Evolutionary conservation across 2,888 invertebrate species (phyloP).

Genomic region (Cephonodes hylas): DNA sequence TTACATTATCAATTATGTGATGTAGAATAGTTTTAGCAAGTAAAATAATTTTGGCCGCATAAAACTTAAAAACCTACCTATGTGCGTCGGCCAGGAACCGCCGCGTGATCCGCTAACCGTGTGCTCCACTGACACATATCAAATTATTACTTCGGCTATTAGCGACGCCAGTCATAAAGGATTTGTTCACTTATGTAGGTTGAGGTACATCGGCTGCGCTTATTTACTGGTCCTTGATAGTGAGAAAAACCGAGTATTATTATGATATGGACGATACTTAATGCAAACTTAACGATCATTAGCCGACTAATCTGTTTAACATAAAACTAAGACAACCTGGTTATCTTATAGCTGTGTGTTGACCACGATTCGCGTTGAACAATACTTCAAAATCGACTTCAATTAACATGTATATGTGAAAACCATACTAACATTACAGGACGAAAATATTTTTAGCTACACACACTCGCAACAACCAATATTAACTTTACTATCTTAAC

Average conservation of each 20-base stretch:
- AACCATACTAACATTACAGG: not conserved
- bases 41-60: too few species aligned
- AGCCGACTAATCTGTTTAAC: not conserved
- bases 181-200: not conserved
- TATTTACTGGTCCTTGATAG: not conserved
- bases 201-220: not conserved
- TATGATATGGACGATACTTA: not conserved
- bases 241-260: not conserved
- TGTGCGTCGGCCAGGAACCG: not conserved
- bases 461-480: not conserved
- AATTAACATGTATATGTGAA: not conserved
- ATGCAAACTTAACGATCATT: not conserved
- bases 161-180: conserved; percentile 1
- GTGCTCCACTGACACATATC: conserved; percentile 12
- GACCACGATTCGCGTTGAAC: not conserved
- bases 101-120: not conserved
- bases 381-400: not conserved
- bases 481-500: not conserved
- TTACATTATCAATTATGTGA: too few species aligned
- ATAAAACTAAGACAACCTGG: not conserved
- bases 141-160: conserved; percentile 10
- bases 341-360: not conserved
- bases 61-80: too few species aligned
- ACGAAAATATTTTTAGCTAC: too few species aligned
- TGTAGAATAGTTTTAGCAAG: too few species aligned